Percentiles rank a stretch among this genome's conserved stretches.
phyloP scores from a whole-genome alignment of 1,140 invertebrate genomes.

The Diuraphis noxia region DNA sequence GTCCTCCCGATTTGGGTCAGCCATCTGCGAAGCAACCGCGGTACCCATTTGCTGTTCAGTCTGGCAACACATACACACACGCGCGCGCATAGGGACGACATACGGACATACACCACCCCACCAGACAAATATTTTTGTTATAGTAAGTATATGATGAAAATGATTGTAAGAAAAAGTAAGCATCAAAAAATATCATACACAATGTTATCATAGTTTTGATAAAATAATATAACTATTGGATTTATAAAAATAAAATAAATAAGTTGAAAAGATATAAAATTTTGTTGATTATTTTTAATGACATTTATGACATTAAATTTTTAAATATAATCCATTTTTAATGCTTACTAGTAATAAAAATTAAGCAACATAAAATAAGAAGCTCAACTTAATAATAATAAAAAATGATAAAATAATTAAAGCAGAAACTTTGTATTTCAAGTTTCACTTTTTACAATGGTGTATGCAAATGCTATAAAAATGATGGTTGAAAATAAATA shows the following conservation, averaged over 20 bases:
- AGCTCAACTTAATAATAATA: slow-evolving; percentile 36
- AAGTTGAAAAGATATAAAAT: not conserved
- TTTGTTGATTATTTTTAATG: no score
- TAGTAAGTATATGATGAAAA: slow-evolving; percentile 42
- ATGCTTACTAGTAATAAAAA: slow-evolving; percentile 36
- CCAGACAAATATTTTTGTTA: slow-evolving; percentile 50
- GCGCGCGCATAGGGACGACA: slow-evolving; percentile 57
- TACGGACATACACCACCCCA: slow-evolving; percentile 51
- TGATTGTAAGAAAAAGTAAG: slow-evolving; percentile 40
- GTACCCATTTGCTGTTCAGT: slow-evolving; percentile 65
- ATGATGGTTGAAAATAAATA: slow-evolving; percentile 32
- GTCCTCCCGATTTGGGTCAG: slow-evolving; percentile 87
- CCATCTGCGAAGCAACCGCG: slow-evolving; percentile 71
- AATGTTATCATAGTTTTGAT: not conserved
- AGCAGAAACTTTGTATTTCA: slow-evolving; percentile 30
- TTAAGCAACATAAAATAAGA: slow-evolving; percentile 48
- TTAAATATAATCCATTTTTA: slow-evolving; percentile 18
- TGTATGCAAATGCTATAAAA: not conserved
- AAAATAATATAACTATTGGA: not conserved
- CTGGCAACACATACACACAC: slow-evolving; percentile 64
- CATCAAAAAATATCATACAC: slow-evolving; percentile 38
- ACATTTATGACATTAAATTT: not conserved
- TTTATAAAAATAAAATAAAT: not conserved
- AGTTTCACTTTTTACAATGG: slow-evolving; percentile 30
- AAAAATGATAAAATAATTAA: slow-evolving; percentile 17